These are phyloP conservation scores for Eupithecia subfuscata DNA, from an alignment of 2,888 invertebrate species.

Conservation along the genomic window DNA sequence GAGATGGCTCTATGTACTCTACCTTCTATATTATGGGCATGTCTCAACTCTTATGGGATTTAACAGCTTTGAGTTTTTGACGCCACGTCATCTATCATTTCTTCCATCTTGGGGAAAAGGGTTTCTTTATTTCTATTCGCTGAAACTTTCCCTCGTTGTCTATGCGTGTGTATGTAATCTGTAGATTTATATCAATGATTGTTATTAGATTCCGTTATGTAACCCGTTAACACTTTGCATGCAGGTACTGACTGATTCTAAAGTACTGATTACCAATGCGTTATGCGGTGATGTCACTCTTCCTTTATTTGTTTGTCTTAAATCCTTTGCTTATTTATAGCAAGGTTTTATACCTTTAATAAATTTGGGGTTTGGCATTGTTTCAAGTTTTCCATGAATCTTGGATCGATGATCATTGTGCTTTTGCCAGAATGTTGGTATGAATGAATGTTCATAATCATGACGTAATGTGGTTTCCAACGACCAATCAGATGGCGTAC, in stretches of 20 bases:
- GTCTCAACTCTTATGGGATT: conserved; percentile 36
- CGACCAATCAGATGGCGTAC: conserved; percentile 60
- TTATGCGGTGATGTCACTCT: conserved; percentile 46
- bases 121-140: conserved; percentile 14
- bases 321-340: conserved; percentile 37
- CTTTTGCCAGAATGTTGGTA: conserved; percentile 37
- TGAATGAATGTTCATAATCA: conserved; percentile 62
- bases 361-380: conserved; percentile 40
- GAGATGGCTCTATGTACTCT: conserved; percentile 59
- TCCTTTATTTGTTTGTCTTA: conserved; percentile 43
- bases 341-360: conserved; percentile 36
- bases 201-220: conserved; percentile 43
- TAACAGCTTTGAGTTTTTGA: conserved; percentile 27
- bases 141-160: neutral
- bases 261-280: conserved; percentile 45
- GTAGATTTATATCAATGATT: conserved; percentile 31
- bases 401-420: conserved; percentile 25
- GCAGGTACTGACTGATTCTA: conserved; percentile 41
- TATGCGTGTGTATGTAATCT: conserved; percentile 3
- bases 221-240: conserved; percentile 44
- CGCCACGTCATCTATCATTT: conserved; percentile 23
- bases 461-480: conserved; percentile 57
- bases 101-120: conserved; percentile 24
- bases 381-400: conserved; percentile 27
- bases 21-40: conserved; percentile 46